Evolutionary conservation across 2,888 invertebrate genomes (phyloP).

Genomic region (Dryomyza anilis): DNA sequence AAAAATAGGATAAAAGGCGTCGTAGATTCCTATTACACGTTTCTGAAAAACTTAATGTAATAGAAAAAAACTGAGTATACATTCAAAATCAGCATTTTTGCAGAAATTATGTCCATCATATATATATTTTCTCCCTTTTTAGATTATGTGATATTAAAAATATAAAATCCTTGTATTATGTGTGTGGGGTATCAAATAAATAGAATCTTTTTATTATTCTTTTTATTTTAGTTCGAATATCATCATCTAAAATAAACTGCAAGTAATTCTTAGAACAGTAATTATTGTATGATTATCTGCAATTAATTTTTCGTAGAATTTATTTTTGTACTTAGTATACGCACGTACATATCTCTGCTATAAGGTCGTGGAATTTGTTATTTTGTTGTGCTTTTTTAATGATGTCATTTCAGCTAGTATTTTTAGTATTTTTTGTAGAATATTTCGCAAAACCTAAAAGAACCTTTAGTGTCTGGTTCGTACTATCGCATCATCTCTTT

Average conservation of each 20-base stretch:
- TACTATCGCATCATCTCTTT: slow-evolving; percentile 1
- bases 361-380: too few relatives aligned
- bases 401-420: slow-evolving; percentile 13
- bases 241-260: not conserved
- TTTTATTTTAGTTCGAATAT: too few relatives aligned
- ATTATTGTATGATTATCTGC: slow-evolving; percentile 1
- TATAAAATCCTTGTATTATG: too few relatives aligned
- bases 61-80: too few relatives aligned
- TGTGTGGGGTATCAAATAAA: too few relatives aligned
- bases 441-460: not conserved
- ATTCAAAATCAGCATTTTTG: not conserved
- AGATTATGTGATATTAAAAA: not conserved
- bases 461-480: not conserved
- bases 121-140: not conserved
- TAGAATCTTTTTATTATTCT: too few relatives aligned
- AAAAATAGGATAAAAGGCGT: too few relatives aligned
- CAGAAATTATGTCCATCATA: not conserved
- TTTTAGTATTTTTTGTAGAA: not conserved
- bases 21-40: too few relatives aligned
- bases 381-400: too few relatives aligned
- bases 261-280: slow-evolving; percentile 5
- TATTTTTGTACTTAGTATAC: not conserved
- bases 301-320: slow-evolving; percentile 15
- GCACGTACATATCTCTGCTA: too few relatives aligned
- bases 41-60: too few relatives aligned